Evolutionary conservation across 2,797 vertebrate species (phyloP), one percentile per base, ranked within the genome.

Genomic region (Chrysolophus pictus): DNA sequence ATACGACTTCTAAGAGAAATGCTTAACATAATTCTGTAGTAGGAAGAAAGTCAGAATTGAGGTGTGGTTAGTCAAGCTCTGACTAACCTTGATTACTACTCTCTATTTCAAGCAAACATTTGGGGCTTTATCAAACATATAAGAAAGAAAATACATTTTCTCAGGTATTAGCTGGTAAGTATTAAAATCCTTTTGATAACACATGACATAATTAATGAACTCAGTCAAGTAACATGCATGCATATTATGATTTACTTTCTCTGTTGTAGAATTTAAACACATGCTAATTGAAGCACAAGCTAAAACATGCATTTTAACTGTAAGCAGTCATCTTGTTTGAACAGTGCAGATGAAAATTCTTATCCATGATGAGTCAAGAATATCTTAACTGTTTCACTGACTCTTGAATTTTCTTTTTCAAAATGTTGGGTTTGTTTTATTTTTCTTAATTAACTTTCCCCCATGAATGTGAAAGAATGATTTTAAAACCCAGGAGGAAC

Each of bases 1-100:
- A 0, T 46, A 18, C 14, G 13, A 11, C 24, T 65, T 84, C 11
- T 0, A 13, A 41, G 29, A 3, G 3, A 69, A 87, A 80, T 5
- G 1, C 55, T 7, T 49, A 23, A 16, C 1, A 5, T 39, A 67
- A 2, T 18, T 77, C 35, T 55, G 3, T 14, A 28, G 14, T 5
- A 55, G 47, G 26, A 63, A 4, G 56, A 55, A 63, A 64, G 12
- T 5, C 62, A 55, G 22, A 41, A 41, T 65, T 81, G n/a, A 14
- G 11, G 11, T 42, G 51, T 42, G 17, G 39, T 41, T 72, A 84
- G 9, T 74, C 44, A 41, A 24, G 29, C 53, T 91, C 55, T 84
- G 37, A 47, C 10, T 39, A 26, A n/a, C 17, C 37, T 70, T 88
- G 21, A 35, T n/a, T 75, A 44, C 14, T 84, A 12, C 14, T 5